Percentiles rank a stretch among this genome's conserved stretches.
These are phyloP conservation scores for Ylistrum balloti DNA, from an alignment of 1,140 invertebrate genomes.

Conservation along the genomic window DNA sequence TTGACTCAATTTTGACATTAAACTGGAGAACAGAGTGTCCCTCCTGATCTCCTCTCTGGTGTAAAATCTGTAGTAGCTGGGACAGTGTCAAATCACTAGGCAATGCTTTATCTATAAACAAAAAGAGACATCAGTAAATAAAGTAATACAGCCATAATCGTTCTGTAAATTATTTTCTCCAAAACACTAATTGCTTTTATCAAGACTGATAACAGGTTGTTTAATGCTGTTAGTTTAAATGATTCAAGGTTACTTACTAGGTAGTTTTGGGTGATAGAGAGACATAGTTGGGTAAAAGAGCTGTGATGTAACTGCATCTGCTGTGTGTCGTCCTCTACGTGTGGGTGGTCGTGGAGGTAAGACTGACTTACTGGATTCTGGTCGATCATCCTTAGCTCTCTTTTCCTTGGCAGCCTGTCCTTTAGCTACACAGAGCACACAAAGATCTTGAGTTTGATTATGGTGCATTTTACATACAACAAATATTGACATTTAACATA, in stretches of 20 bases:
- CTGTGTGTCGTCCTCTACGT: slow-evolving; percentile 76
- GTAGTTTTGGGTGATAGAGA: slow-evolving; percentile 68
- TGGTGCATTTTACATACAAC: too few species aligned
- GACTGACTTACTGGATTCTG: slow-evolving; percentile 86
- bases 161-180: too few species aligned
- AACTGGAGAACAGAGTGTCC: slow-evolving; percentile 84
- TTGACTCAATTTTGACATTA: slow-evolving; percentile 62
- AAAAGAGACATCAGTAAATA: not conserved
- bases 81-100: slow-evolving; percentile 86
- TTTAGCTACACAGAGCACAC: slow-evolving; percentile 48
- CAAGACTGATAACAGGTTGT: too few species aligned
- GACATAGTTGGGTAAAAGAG: slow-evolving; percentile 65
- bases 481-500: too few species aligned
- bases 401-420: slow-evolving; percentile 78
- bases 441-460: not conserved
- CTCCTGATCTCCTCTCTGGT: slow-evolving; percentile 84
- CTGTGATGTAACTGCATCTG: slow-evolving; percentile 79
- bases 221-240: not conserved
- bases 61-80: slow-evolving; percentile 85
- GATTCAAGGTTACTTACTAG: slow-evolving; percentile 62
- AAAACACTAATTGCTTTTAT: too few species aligned
- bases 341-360: slow-evolving; percentile 80
- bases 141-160: not conserved
- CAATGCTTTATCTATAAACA: slow-evolving; percentile 81
- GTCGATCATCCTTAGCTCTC: slow-evolving; percentile 89